Conservation (phyloP, 2,113 vertebrate genomes). For the Xenus cinereus region DNA sequence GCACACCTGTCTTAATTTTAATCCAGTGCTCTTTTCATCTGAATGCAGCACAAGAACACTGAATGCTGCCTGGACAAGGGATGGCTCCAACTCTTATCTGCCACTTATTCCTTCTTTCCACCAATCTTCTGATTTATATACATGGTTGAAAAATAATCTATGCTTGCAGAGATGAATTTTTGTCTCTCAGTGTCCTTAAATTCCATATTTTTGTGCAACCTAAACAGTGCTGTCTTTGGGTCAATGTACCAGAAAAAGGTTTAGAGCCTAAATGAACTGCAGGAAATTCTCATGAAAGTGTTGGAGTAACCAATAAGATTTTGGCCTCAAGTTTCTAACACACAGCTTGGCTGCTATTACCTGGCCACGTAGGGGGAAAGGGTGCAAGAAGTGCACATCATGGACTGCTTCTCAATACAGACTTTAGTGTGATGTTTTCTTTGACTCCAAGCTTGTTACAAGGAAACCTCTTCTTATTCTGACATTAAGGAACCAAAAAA, state of each 20-base stretch:
- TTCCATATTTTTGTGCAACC: background rate
- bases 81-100: background rate
- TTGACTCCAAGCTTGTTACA: background rate
- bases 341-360: background rate
- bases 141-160: background rate
- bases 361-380: background rate
- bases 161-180: background rate
- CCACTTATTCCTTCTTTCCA: background rate
- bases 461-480: background rate
- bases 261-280: background rate
- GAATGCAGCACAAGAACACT: background rate
- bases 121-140: background rate
- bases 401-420: background rate
- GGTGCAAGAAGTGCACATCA: background rate
- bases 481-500: background rate
- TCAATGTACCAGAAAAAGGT: background rate
- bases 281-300: background rate
- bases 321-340: background rate
- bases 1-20: background rate
- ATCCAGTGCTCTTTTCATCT: background rate
- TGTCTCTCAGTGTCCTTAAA: background rate
- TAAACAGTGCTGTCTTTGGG: background rate
- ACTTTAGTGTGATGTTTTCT: background rate
- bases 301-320: background rate
- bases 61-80: background rate